Base-by-base conservation (phyloP, 53 echinoderm and acorn worm genomes). In the Echinarachnius parma region DNA sequence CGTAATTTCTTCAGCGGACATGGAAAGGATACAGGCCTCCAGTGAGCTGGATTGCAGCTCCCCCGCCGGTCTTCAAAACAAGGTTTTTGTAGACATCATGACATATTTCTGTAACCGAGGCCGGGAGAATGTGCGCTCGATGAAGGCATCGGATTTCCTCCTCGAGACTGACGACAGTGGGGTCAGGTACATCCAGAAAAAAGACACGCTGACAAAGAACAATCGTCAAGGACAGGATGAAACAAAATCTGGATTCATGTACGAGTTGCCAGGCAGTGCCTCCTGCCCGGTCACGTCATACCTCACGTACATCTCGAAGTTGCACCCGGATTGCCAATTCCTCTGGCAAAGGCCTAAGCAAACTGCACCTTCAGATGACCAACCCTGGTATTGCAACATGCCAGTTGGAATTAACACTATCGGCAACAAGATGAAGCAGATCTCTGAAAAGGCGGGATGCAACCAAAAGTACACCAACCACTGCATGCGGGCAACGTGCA, bases 191-290 rank as follows among this genome's bases (percentile, higher is more conserved):
- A 53, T 83, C 9, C 67, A 68, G 49, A 67, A 60, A 50, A 31
- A 78, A 37, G 84, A 70, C 31, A 39, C 52, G 21, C 44, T 77
- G 4, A 78, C 84, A 9, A 78, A 83, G 48, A 83, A 77, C 53
- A 69, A 70, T 42, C 21, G 84, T 8, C 37, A 48, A 53, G 76
- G 39, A 26, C 67, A 67, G 29, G 69, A 77, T 46, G 78, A n/a
- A n/a, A n/a, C n/a, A n/a, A n/a, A n/a, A n/a, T n/a, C 77, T 14
- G 84, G 71, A 27, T 45, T 83, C 5, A 83, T 83, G 77, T 77
- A 36, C 60, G 78, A 65, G 61, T 50, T 50, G 53, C 78, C 78
- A 31, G 27, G 44, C 10, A 60, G 59, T 28, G 60, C 48, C 10
- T 47, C 42, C 31, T 78, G 84, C 61, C 83, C 76, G 19, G 66